Evolutionary conservation across 2,113 vertebrate species (phyloP), one percentile per base, ranked within the genome.

Genomic region (Nestor notabilis): DNA sequence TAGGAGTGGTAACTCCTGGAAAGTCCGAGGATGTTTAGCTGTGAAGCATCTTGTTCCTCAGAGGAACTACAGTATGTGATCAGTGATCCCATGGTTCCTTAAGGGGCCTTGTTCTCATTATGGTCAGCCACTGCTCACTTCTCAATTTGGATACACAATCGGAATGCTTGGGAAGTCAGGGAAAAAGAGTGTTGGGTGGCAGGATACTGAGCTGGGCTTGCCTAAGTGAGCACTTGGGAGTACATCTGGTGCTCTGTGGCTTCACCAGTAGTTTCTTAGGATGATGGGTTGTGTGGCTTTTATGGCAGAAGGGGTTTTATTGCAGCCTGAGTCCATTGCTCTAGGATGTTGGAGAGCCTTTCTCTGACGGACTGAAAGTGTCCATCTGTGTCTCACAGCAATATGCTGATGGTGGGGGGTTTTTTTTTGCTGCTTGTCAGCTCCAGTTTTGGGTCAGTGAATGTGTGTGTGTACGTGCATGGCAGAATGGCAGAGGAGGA

Each of bases 401-500:
- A 0, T 12, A 10, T 21, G 41, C 58, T 65, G 78, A 1, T 1
- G 15, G 31, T 31, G 35, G n/a, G n/a, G n/a, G n/a, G n/a, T 25
- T 39, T 72, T n/a, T 41, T 78, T 64, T 8, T 2, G 2, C 43
- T 83, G 63, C 71, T 65, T 24, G 13, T 19, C 61, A 66, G 19
- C 81, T 74, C 17, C 47, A 4, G 31, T 14, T 35, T 27, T 27
- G 72, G 55, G 2, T 77, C 13, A 13, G 50, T 27, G 43, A 9
- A 58, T 9, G 1, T 35, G 33, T 23, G 21, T 8, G 2, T n/a
- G 35, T 44, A 17, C 24, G 0, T 9, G 28, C 25, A 1, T 5
- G 53, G 55, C 66, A 29, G 20, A 80, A 14, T n/a, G 53, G 49
- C 70, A 66, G 28, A 6, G 31, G 20, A 63, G 70, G 25, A 76